A percentile compares a stretch with the other conserved stretches of the same genome.
phyloP scores from a whole-genome alignment of 1,140 invertebrate species.

The Ooceraea biroi region DNA sequence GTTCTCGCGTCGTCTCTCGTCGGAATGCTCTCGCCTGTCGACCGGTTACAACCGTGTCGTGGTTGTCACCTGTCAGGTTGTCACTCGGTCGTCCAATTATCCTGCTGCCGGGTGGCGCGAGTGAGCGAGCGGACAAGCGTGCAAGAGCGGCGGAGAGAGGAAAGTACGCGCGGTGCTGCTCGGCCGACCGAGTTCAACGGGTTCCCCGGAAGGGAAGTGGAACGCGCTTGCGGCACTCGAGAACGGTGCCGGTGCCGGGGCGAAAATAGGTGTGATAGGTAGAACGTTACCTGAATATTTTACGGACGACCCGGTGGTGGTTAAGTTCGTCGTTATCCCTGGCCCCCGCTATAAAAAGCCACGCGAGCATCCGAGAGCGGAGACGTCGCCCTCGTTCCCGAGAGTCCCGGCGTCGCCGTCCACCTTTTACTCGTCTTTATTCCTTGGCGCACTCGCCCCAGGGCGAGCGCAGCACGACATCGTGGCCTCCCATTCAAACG shows the following conservation, averaged over 20 bases:
- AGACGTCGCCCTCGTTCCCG: slow-evolving; percentile 29
- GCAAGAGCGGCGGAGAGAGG: no score
- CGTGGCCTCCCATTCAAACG: slow-evolving; percentile 36
- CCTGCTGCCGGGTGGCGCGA: slow-evolving; percentile 2
- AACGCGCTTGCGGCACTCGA: slow-evolving; percentile 24
- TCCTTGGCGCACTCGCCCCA: slow-evolving; percentile 27
- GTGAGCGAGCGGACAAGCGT: not conserved
- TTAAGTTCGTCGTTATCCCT: slow-evolving; percentile 49
- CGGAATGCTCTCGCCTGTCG: slow-evolving; percentile 46
- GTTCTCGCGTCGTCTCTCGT: slow-evolving; percentile 44
- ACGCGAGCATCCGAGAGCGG: not conserved
- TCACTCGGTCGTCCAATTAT: slow-evolving; percentile 71
- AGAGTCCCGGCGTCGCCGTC: not conserved
- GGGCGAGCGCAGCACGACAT: not conserved
- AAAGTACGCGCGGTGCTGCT: not conserved
- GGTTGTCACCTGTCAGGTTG: slow-evolving; percentile 67
- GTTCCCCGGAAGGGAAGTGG: slow-evolving; percentile 64
- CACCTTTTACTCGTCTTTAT: slow-evolving; percentile 53
- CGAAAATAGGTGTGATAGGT: slow-evolving; percentile 63
- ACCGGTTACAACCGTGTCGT: slow-evolving; percentile 41
- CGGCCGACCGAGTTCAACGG: slow-evolving; percentile 54
- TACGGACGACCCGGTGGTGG: slow-evolving; percentile 42
- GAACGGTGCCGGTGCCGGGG: slow-evolving; percentile 49
- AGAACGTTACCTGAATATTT: slow-evolving; percentile 67
- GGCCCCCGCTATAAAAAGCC: slow-evolving; percentile 56